Evolutionary conservation across 2,888 invertebrate genomes (phyloP).

Genomic region (Uloborus plumipes): DNA sequence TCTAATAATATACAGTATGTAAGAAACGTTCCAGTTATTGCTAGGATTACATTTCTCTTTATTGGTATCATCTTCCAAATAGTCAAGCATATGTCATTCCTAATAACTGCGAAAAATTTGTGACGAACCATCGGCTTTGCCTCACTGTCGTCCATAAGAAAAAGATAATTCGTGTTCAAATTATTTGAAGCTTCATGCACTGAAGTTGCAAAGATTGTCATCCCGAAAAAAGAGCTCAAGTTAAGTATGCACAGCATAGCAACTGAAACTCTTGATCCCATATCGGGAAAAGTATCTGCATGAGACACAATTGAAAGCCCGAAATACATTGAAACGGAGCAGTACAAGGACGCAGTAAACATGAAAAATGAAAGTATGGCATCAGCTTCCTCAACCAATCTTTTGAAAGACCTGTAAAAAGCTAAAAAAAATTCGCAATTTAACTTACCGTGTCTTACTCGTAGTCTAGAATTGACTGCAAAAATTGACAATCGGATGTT

Average conservation of each 20-base stretch:
- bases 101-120: background rate
- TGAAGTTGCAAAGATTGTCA: background rate
- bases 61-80: slow-evolving; percentile 29
- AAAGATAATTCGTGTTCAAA: background rate
- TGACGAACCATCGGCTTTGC: background rate
- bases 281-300: background rate
- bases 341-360: background rate
- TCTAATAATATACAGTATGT: slow-evolving; percentile 26
- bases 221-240: background rate
- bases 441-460: too few species aligned
- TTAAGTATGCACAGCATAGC: background rate
- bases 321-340: background rate
- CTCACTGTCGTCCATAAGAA: background rate
- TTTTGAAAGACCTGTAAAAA: too few species aligned
- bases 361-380: background rate
- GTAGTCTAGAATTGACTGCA: too few species aligned
- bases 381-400: background rate
- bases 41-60: slow-evolving; percentile 21
- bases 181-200: background rate
- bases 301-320: background rate
- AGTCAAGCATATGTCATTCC: slow-evolving; percentile 1
- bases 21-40: slow-evolving; percentile 14
- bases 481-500: background rate
- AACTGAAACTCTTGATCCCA: background rate
- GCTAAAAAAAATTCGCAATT: too few species aligned